phyloP scores from a whole-genome alignment of 1,140 invertebrate genomes.

The Calephelis nemesis region DNA sequence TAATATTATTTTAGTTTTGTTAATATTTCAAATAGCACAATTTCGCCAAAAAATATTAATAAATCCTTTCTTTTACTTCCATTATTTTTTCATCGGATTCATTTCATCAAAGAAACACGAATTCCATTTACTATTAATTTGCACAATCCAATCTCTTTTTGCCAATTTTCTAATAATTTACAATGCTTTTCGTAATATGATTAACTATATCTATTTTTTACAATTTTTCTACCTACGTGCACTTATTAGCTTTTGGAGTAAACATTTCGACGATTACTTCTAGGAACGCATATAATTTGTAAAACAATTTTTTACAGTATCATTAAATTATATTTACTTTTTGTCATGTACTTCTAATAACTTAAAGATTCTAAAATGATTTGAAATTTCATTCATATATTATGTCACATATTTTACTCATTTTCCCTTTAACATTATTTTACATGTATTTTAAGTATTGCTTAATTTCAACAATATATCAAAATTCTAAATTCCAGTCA shows the following conservation, averaged over 20 bases:
- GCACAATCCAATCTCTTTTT: constrained; percentile 6
- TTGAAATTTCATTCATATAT: neutral
- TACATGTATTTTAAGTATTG: too few relatives aligned
- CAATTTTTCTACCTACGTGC: constrained; percentile 38
- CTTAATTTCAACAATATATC: too few relatives aligned
- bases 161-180: constrained; percentile 41
- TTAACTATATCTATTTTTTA: constrained; percentile 27
- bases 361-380: neutral
- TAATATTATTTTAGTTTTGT: neutral
- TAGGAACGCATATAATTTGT: constrained; percentile 36
- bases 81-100: too few relatives aligned
- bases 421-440: too few relatives aligned
- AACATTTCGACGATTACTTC: constrained; percentile 41
- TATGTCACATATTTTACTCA: constrained; percentile 4
- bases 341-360: constrained; percentile 20
- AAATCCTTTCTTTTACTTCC: neutral
- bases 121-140: neutral
- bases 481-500: too few relatives aligned
- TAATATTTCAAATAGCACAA: neutral
- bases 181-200: constrained; percentile 30
- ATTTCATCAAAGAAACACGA: neutral
- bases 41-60: neutral
- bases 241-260: constrained; percentile 28
- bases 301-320: constrained; percentile 30
- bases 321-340: constrained; percentile 29